phyloP scores from a whole-genome alignment of 2,113 vertebrate genomes.

The Amblyopsis rosae region DNA sequence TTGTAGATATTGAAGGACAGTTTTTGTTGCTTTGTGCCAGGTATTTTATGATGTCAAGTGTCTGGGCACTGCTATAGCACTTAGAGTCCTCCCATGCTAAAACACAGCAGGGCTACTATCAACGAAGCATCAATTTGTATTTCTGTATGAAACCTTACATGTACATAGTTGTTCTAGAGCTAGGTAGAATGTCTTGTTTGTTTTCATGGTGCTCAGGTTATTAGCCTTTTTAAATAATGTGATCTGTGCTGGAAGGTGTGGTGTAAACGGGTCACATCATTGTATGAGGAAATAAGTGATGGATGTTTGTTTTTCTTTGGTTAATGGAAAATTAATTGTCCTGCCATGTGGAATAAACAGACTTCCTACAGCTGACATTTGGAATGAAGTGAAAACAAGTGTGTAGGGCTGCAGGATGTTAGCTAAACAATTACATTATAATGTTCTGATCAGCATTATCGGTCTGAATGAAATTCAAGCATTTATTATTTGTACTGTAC shows the following conservation, averaged over 20 bases:
- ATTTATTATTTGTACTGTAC: constrained; percentile 5
- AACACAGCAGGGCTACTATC: constrained; percentile 53
- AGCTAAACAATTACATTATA: neutral
- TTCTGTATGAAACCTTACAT: constrained; percentile 44
- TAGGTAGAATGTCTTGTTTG: constrained; percentile 47
- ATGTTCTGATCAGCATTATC: constrained; percentile 29
- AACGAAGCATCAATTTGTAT: constrained; percentile 42
- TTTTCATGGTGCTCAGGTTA: constrained; percentile 65
- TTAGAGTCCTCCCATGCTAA: constrained; percentile 53
- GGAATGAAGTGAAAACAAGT: neutral
- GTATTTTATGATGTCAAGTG: constrained; percentile 64
- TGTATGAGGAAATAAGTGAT: constrained; percentile 39
- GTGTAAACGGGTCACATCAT: constrained; percentile 54
- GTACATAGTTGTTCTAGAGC: constrained; percentile 50
- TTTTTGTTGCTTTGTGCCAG: constrained; percentile 56
- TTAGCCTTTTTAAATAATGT: constrained; percentile 36
- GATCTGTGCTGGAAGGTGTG: constrained; percentile 36
- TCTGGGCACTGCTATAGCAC: constrained; percentile 65
- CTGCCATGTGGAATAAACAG: neutral
- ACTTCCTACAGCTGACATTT: too few species aligned
- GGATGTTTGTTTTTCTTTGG: neutral
- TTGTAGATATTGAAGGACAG: constrained; percentile 60
- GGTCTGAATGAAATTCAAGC: constrained; percentile 8
- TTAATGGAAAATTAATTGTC: constrained; percentile 1
- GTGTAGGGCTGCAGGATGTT: neutral